Conservation (phyloP, 2,113 vertebrate genomes). For the Rhinoderma darwinii region DNA sequence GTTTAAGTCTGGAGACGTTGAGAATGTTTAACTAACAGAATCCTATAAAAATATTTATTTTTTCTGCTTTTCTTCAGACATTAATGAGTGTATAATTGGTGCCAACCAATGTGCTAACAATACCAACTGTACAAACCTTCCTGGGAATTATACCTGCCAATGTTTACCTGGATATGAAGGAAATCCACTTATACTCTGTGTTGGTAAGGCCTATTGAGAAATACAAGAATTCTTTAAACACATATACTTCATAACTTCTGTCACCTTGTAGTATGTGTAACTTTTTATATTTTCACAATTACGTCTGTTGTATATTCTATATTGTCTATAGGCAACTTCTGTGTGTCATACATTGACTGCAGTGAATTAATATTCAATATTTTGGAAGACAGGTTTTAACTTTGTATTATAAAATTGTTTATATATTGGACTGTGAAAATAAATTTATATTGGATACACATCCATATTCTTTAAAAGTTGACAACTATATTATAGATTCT, state of each 20-base stretch:
- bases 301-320: neutral
- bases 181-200: neutral
- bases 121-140: neutral
- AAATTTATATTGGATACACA: no score
- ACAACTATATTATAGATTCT: no score
- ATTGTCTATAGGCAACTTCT: neutral
- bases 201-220: neutral
- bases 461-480: no score
- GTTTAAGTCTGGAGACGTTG: neutral
- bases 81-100: slow-evolving; percentile 1
- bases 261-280: neutral
- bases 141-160: slow-evolving; percentile 33
- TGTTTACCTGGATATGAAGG: slow-evolving; percentile 23
- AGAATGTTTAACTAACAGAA: neutral
- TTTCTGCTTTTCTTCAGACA: slow-evolving; percentile 14
- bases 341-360: neutral
- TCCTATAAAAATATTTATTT: neutral
- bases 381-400: no score
- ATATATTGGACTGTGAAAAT: no score
- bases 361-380: neutral
- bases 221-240: no score
- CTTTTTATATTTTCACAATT: neutral
- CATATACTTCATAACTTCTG: neutral
- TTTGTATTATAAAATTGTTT: no score
- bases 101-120: slow-evolving; percentile 2